Percentiles rank a stretch among this genome's conserved stretches.
phyloP scores from a whole-genome alignment of 2,797 vertebrate species.

The Megalops cyprinoides region DNA sequence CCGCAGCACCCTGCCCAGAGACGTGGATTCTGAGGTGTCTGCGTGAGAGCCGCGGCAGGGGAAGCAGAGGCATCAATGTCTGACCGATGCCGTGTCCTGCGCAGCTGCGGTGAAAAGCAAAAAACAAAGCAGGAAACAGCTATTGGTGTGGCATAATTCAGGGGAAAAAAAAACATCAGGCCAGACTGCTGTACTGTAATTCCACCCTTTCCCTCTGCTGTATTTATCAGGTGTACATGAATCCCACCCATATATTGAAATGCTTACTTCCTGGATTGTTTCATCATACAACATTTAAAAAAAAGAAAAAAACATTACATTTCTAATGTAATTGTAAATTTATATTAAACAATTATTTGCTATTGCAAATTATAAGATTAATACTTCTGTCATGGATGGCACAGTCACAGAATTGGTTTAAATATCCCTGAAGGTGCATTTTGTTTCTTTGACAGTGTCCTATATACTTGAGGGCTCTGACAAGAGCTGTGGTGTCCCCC shows the following conservation, averaged over 20 bases:
- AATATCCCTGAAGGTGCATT: background rate
- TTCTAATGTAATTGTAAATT: no score
- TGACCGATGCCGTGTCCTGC: conserved; percentile 49
- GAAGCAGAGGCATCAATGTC: conserved; percentile 54
- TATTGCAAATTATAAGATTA: background rate
- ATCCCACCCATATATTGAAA: background rate
- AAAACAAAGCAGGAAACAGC: background rate
- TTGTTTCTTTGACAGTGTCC: conserved; percentile 16
- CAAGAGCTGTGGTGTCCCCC: background rate
- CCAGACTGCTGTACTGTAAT: background rate
- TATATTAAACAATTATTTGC: conserved; percentile 71
- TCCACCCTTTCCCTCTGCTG: background rate
- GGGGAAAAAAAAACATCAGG: background rate
- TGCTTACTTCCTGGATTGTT: background rate
- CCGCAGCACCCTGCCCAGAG: conserved; percentile 69
- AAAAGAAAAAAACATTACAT: background rate
- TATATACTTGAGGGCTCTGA: background rate
- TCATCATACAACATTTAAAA: background rate
- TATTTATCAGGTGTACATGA: background rate
- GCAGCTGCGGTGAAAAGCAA: conserved; percentile 35
- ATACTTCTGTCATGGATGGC: background rate
- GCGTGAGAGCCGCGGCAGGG: conserved; percentile 50
- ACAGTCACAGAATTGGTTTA: background rate
- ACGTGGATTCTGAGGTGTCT: conserved; percentile 60
- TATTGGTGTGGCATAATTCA: conserved; percentile 10